These are phyloP conservation scores for Acronicta leporina DNA, from an alignment of 2,888 invertebrate genomes.

Conservation along the genomic window DNA sequence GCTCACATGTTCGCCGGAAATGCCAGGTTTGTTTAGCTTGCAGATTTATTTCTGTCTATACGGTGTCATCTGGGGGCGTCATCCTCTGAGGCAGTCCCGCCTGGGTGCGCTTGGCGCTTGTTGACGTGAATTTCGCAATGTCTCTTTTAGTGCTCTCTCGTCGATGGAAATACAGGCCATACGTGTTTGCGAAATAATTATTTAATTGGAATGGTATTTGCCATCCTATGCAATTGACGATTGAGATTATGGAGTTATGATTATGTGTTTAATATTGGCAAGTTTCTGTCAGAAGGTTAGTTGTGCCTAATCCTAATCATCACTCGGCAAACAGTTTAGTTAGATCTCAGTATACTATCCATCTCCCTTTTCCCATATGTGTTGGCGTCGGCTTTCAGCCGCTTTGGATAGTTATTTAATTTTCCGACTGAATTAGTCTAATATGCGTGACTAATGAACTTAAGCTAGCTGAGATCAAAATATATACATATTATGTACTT, in stretches of 20 bases:
- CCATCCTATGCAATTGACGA: conserved; percentile 6
- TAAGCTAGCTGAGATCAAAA: background rate
- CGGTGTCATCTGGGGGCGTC: conserved; percentile 85
- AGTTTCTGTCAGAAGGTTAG: background rate
- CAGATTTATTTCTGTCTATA: conserved; percentile 84
- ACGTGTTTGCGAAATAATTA: conserved; percentile 66
- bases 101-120: conserved; percentile 76
- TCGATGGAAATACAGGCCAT: conserved; percentile 71
- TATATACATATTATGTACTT: no score
- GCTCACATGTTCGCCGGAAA: conserved; percentile 82
- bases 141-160: conserved; percentile 63
- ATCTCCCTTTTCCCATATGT: no score
- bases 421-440: no score
- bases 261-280: conserved; percentile 16
- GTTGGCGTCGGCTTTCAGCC: no score
- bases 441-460: no score
- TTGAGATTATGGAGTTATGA: conserved; percentile 9
- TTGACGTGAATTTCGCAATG: conserved; percentile 78
- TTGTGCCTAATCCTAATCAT: no score
- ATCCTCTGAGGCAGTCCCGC: conserved; percentile 73
- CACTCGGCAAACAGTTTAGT: no score
- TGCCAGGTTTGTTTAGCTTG: conserved; percentile 85
- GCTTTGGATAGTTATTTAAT: no score
- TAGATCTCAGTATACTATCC: no score
- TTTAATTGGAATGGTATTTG: conserved; percentile 33